Base-by-base conservation (phyloP, 2,888 invertebrate genomes). In the Drosophila pseudotalamancana region DNA sequence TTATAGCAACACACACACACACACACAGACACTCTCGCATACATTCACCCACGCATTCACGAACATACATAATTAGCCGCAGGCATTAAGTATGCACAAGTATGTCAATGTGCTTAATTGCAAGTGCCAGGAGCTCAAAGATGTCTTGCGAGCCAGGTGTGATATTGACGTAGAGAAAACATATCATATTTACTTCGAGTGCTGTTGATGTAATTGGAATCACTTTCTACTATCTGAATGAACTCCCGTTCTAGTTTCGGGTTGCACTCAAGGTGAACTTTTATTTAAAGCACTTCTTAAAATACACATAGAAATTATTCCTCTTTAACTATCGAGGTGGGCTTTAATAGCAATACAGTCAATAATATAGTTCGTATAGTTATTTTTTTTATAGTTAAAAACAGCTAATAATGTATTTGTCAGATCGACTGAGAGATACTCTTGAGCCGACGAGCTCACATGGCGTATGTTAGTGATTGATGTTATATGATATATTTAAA, bases 91-190 rank as follows among this genome's bases (percentile, higher is more conserved):
- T 46, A 46, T 46, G 46, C 46, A 32, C 46, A 23, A 35, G 50
- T 31, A 35, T 49, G 34, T 63, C 40, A 40, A 49, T 49, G 49
- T 40, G 18, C 21, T 46, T 67, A 66, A 72, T 66, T 72, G 59
- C 34, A 59, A 43, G 43, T 54, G 43, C 51, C 49, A 37, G 39
- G 32, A 49, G 18, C 9, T 31, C 32, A 32, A 49, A 39, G 21
- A 51, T 51, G 21, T 18, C 45, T 11, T 23, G 25, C 27, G 21
- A 27, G 16, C 21, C 37, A 48, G 62, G 50, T 62, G 50, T 62
- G 32, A 53, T 34, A 46, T 43, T 66, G 46, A 31, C 54, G 39
- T 45, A 48, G 27, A 16, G 31, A 35, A 29, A 46, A 39, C 49
- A 43, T 54, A 42, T 60, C 43, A 14, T 21, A 63, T 63, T 27